A percentile compares a stretch with the other conserved stretches of the same genome.
These are phyloP conservation scores for Catocala sponsa DNA, from an alignment of 2,888 invertebrate genomes.

Conservation along the genomic window DNA sequence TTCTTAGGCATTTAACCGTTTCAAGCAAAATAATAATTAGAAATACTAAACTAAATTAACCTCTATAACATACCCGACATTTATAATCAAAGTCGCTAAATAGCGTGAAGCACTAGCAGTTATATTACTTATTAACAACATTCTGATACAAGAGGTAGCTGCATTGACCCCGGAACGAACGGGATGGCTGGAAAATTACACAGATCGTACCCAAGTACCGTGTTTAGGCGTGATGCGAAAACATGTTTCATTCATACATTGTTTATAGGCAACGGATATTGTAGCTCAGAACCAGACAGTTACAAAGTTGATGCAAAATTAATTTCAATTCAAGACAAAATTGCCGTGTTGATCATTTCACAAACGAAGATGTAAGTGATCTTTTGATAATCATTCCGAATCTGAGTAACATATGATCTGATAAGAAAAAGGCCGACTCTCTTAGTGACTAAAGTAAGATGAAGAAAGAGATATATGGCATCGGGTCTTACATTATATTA, in stretches of 20 bases:
- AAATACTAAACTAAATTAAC: background rate
- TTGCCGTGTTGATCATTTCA: too few relatives aligned
- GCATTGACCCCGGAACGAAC: conserved; percentile 39
- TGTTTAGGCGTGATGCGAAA: conserved; percentile 39
- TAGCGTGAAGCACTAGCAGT: conserved; percentile 23
- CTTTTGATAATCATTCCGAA: too few relatives aligned
- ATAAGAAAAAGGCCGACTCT: too few relatives aligned
- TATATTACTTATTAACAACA: conserved; percentile 26
- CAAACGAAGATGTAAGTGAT: too few relatives aligned
- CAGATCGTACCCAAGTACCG: conserved; percentile 32
- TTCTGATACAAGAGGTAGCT: conserved; percentile 19
- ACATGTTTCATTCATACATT: conserved; percentile 38
- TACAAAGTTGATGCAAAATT: too few relatives aligned
- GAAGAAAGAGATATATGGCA: too few relatives aligned
- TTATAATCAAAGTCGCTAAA: conserved; percentile 22
- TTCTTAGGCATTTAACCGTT: too few relatives aligned
- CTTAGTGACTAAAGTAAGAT: too few relatives aligned
- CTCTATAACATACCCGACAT: background rate
- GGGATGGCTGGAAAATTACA: conserved; percentile 28
- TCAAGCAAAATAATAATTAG: background rate
- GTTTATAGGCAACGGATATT: conserved; percentile 25
- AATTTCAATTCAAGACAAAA: too few relatives aligned
- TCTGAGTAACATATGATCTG: too few relatives aligned
- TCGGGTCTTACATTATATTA: too few relatives aligned
- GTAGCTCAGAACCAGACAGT: too few relatives aligned